Conservation (phyloP, 2,113 vertebrate genomes). For the Thalassoma bifasciatum region DNA sequence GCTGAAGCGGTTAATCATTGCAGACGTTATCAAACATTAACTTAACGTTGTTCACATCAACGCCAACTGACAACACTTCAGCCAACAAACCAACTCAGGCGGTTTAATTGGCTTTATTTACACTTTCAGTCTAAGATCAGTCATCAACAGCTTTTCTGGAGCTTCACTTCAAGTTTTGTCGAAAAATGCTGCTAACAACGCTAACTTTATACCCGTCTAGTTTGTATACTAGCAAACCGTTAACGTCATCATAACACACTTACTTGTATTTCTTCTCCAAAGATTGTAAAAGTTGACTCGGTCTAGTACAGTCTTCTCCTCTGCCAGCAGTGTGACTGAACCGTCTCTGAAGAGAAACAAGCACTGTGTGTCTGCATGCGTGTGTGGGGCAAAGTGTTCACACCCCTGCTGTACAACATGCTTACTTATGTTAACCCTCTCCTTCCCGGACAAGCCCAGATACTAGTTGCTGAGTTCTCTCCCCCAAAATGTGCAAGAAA, state of each 20-base stretch:
- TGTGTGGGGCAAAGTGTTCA: conserved; percentile 1
- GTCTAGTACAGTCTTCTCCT: not conserved
- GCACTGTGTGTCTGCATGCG: not conserved
- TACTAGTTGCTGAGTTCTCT: no score
- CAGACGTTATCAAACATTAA: not conserved
- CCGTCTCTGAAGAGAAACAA: conserved; percentile 1
- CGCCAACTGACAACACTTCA: not conserved
- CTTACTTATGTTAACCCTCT: conserved; percentile 44
- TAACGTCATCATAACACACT: not conserved
- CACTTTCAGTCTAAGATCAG: not conserved
- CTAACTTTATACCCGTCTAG: no score
- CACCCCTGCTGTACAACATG: conserved; percentile 35
- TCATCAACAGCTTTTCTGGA: not conserved
- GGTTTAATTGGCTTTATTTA: not conserved
- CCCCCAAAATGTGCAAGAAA: no score
- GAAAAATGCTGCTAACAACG: not conserved
- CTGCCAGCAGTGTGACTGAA: not conserved
- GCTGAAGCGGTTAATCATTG: not conserved
- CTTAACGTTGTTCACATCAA: not conserved
- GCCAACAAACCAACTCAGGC: not conserved
- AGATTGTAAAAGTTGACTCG: not conserved
- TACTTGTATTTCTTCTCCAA: conserved; percentile 38
- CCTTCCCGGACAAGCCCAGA: not conserved
- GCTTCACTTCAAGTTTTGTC: not conserved
- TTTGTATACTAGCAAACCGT: not conserved